These are phyloP conservation scores for Etia nguti DNA, from an alignment of 2,113 vertebrate genomes.

Conservation along the genomic window DNA sequence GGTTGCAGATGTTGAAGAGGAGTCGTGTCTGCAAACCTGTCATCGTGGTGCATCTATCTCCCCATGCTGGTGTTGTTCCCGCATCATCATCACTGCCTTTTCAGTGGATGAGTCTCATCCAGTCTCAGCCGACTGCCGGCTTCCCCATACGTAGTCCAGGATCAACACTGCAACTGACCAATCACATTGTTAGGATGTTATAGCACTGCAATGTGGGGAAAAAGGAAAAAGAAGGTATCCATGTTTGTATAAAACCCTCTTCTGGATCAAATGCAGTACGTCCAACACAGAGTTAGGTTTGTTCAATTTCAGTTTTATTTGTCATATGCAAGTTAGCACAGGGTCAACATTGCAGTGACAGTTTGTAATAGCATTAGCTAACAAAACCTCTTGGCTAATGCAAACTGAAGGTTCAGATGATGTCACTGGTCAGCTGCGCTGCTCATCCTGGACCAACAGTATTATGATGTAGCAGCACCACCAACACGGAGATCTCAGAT, in stretches of 20 bases:
- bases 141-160: accelerated
- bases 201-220: accelerated
- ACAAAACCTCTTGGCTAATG: too few relatives aligned
- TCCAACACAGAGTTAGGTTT: neutral
- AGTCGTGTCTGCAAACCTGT: neutral
- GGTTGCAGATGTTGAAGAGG: neutral
- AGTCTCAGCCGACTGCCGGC: neutral
- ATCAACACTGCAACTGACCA: neutral
- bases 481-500: neutral
- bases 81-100: neutral
- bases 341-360: too few relatives aligned
- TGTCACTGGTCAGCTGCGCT: neutral
- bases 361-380: neutral
- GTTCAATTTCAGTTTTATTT: too few relatives aligned
- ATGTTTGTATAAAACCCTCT: neutral
- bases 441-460: neutral
- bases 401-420: neutral
- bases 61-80: neutral
- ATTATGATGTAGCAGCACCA: neutral
- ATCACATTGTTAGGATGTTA: neutral
- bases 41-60: neutral
- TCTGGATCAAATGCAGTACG: neutral
- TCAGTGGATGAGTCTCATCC: neutral
- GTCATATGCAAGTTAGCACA: too few relatives aligned
- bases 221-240: accelerated